Evolutionary conservation across 2,888 invertebrate genomes (phyloP).

Genomic region (Drosophila vallismaia): DNA sequence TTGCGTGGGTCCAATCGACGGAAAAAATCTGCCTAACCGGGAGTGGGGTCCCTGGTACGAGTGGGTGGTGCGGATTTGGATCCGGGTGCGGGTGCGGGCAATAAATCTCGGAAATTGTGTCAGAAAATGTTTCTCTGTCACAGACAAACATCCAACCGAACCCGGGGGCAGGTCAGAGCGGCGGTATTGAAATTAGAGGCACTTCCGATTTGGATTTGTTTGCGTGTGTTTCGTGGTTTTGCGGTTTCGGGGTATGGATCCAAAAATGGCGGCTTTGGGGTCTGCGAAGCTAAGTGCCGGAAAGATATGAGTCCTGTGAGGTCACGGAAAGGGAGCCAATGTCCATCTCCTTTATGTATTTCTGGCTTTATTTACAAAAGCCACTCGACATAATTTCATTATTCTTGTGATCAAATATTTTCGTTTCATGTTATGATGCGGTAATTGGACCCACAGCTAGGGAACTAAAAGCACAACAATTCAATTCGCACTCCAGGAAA

Average conservation of each 20-base stretch:
- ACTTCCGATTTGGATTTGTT: slow-evolving; percentile 62
- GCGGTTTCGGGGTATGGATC: slow-evolving; percentile 47
- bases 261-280: slow-evolving; percentile 3
- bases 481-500: neutral
- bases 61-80: slow-evolving; percentile 12
- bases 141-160: slow-evolving; percentile 10
- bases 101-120: slow-evolving; percentile 79
- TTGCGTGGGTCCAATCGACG: slow-evolving; percentile 38
- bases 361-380: neutral
- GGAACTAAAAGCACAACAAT: slow-evolving; percentile 27
- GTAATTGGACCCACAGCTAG: slow-evolving; percentile 28
- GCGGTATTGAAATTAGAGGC: slow-evolving; percentile 79
- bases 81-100: slow-evolving; percentile 52
- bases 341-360: neutral
- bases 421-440: slow-evolving; percentile 9
- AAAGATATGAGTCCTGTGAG: slow-evolving; percentile 51
- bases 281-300: slow-evolving; percentile 70
- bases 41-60: slow-evolving; percentile 24
- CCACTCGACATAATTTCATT: slow-evolving; percentile 5
- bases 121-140: slow-evolving; percentile 72
- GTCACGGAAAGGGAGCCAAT: too few species aligned
- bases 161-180: slow-evolving; percentile 31
- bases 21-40: slow-evolving; percentile 17
- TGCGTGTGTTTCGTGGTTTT: slow-evolving; percentile 44
- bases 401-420: neutral